Conservation (phyloP, 2,888 invertebrate genomes). For the Andrena marginata region DNA sequence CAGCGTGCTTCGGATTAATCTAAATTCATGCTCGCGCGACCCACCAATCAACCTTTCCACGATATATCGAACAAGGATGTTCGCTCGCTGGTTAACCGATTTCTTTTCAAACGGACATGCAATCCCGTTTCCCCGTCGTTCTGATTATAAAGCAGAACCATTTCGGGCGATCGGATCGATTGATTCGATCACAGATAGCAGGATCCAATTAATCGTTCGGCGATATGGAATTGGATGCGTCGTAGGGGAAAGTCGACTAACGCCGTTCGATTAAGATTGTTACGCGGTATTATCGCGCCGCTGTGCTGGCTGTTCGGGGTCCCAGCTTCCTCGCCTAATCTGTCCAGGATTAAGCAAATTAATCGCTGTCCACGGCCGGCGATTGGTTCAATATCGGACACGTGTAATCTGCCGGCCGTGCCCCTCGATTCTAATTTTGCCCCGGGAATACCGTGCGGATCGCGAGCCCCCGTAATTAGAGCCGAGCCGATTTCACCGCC, state of each 20-base stretch:
- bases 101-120: too few relatives aligned
- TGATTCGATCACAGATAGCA: neutral
- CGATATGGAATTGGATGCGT: conserved; percentile 12
- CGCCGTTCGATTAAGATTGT: conserved; percentile 58
- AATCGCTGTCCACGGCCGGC: conserved; percentile 45
- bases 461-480: conserved; percentile 53
- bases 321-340: conserved; percentile 46
- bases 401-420: conserved; percentile 48
- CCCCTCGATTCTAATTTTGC: conserved; percentile 50
- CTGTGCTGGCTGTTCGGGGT: conserved; percentile 14
- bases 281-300: conserved; percentile 34
- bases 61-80: neutral
- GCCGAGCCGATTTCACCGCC: conserved; percentile 33
- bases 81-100: too few relatives aligned
- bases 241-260: conserved; percentile 28
- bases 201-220: conserved; percentile 41
- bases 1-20: conserved; percentile 62
- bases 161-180: neutral
- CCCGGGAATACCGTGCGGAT: conserved; percentile 6
- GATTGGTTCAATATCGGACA: conserved; percentile 56
- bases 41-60: conserved; percentile 59
- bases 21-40: conserved; percentile 73
- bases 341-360: conserved; percentile 59
- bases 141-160: neutral
- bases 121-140: neutral